A percentile compares a stretch with the other conserved stretches of the same genome.
Conservation (phyloP, 2,888 invertebrate species). For the Cyaniris semiargus region DNA sequence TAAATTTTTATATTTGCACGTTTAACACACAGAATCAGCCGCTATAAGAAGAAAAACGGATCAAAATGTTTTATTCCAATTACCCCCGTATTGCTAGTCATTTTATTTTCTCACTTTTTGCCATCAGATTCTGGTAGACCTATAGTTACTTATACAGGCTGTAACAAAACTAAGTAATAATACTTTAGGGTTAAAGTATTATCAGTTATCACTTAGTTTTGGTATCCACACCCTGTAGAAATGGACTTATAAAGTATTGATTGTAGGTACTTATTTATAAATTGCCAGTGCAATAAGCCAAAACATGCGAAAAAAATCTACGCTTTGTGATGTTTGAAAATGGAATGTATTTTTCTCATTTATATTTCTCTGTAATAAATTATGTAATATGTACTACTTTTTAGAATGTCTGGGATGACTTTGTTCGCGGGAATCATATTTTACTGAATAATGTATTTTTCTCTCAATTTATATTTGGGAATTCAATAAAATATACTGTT, state of each 20-base stretch:
- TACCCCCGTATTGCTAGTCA: no score
- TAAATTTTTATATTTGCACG: no score
- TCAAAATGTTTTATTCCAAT: no score
- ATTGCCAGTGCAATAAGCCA: conserved; percentile 4
- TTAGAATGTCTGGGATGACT: conserved; percentile 3
- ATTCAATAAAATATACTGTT: conserved; percentile 79
- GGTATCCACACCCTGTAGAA: background rate
- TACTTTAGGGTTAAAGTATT: no score
- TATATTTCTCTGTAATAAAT: conserved; percentile 3
- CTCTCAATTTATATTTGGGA: conserved; percentile 73
- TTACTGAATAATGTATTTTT: conserved; percentile 64
- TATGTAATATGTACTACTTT: conserved; percentile 2
- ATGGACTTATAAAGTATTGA: background rate
- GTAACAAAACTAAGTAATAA: no score
- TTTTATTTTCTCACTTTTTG: no score
- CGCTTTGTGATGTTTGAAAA: conserved; percentile 4
- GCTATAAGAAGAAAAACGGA: no score
- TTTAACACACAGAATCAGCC: no score
- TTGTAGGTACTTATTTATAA: background rate
- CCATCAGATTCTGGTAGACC: no score
- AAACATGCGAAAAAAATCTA: background rate
- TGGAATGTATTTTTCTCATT: conserved; percentile 8
- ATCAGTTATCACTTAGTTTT: no score
- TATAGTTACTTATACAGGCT: no score
- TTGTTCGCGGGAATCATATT: conserved; percentile 42